Evolutionary conservation across 64 coral and sea anemone species (phyloP), one percentile per base, ranked within the genome.

Genomic region (Porites lutea): DNA sequence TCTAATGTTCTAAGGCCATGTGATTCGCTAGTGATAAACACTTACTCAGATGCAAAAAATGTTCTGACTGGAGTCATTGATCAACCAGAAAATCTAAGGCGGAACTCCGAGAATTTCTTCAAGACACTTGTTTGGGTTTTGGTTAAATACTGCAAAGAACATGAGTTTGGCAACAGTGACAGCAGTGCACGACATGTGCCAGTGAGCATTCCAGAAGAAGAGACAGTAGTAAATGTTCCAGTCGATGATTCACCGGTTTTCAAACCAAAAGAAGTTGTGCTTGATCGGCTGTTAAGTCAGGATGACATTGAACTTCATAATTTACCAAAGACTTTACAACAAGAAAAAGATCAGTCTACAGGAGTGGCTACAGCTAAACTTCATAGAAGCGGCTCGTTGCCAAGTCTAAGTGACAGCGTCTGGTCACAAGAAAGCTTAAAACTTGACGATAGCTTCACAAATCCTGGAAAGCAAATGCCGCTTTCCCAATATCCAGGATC

Each of bases 11-110:
- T 99, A 16, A 14, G 70, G 12, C 94, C 97, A 15, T 82, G 91
- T 78, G 94, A 96, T 62, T 65, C 75, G 48, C 58, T 95, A 8
- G 47, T 71, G 8, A 60, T 96, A 19, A 74, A 99, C 13, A 91
- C 94, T 3, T 99, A 96, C 88, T 99, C 97, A 4, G 97, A 99
- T 86, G 97, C 94, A 4, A 93, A 92, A 47, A 99, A 92, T 86
- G 91, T 99, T 6, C 67, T 99, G 22, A 99, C 97, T 61, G 97
- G 97, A 19, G 76, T 99, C 23, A 99, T 99, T 74, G 97, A 99
- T 53, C 97, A 99, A 60, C 97, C 94, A 19, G 97, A 99, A 46
- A 99, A 99, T 77, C 87, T 99, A 4, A 50, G 70, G 53, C 91
- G 88, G 79, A 88, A 96, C 46, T 99, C 97, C 11, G 91, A 88